Conservation (phyloP, 2,797 vertebrate genomes). For the Crenuchus spilurus region DNA sequence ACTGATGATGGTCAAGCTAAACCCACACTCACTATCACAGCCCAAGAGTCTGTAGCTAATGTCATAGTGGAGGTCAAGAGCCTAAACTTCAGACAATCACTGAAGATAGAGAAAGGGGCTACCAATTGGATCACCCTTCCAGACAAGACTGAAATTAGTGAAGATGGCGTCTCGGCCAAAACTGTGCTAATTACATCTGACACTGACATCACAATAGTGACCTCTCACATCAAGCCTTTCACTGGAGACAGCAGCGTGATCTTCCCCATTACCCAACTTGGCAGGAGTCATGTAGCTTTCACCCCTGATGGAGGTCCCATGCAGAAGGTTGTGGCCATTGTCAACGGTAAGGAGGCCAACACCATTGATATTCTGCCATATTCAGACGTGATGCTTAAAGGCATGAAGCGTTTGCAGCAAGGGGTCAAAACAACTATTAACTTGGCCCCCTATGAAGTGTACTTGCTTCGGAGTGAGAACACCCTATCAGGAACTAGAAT, state of each 20-base stretch:
- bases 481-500: constrained; percentile 57
- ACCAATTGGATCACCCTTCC: constrained; percentile 53
- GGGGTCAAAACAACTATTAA: neutral
- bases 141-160: constrained; percentile 24
- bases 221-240: constrained; percentile 48
- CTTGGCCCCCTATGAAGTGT: constrained; percentile 53
- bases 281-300: constrained; percentile 52
- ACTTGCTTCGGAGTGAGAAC: constrained; percentile 38
- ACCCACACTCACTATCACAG: constrained; percentile 53
- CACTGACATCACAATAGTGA: constrained; percentile 56
- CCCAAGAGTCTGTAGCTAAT: constrained; percentile 40
- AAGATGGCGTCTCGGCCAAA: constrained; percentile 25
- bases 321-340: constrained; percentile 45
- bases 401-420: neutral
- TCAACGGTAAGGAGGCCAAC: constrained; percentile 58
- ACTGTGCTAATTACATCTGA: constrained; percentile 56
- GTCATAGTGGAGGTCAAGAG: constrained; percentile 48
- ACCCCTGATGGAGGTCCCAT: constrained; percentile 44
- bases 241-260: constrained; percentile 59
- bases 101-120: constrained; percentile 34
- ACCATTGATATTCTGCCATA: constrained; percentile 39
- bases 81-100: constrained; percentile 27
- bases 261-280: constrained; percentile 54
- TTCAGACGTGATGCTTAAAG: constrained; percentile 10
- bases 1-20: neutral